Evolutionary conservation across 1,140 invertebrate species (phyloP), one percentile per base, ranked within the genome.

Genomic region (Orchesella cincta): DNA sequence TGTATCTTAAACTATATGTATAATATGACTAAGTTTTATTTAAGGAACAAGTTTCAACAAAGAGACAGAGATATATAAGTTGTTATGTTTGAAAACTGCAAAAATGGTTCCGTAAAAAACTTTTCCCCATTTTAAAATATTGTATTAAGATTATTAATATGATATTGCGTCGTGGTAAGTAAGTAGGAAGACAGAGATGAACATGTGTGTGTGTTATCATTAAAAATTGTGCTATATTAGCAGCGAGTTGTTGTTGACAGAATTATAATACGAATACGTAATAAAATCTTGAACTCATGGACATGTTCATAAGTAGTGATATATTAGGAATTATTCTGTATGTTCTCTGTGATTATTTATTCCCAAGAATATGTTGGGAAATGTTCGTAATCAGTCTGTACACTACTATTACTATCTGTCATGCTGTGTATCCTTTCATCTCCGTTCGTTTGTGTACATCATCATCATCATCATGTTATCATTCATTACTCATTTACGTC

Each of bases 81-180:
- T 67, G 62, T 67, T 67, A 67, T 67, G 62, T 67, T 67, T 67
- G 62, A 46, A 31, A 67, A 67, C 62, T 31, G 62, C 62, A 67
- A 67, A 67, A 67, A 67, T 67, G 62, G 62, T 67, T 67, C 62
- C 2, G 62, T 67, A 67, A 67, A 31, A 5, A 26, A 14, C 14
- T 31, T 67, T 67, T n/a, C 31, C 33, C 62, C 8, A 31, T 31
- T 31, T 5, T 31, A 31, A 31, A 67, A 31, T 31, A 67, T 31
- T 31, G 1, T 31, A 67, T 33, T 12, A 18, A 67, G 8, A 33
- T 33, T 31, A 67, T 12, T 31, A 3, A 12, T 67, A 18, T 18
- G 29, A 67, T 67, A 67, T 33, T 67, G 14, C 62, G 31, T 67
- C 54, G 31, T 67, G 29, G 62, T 67, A 67, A n/a, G n/a, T n/a